Conservation (phyloP, 2,888 invertebrate species). For the Polymixis flavicincta region DNA sequence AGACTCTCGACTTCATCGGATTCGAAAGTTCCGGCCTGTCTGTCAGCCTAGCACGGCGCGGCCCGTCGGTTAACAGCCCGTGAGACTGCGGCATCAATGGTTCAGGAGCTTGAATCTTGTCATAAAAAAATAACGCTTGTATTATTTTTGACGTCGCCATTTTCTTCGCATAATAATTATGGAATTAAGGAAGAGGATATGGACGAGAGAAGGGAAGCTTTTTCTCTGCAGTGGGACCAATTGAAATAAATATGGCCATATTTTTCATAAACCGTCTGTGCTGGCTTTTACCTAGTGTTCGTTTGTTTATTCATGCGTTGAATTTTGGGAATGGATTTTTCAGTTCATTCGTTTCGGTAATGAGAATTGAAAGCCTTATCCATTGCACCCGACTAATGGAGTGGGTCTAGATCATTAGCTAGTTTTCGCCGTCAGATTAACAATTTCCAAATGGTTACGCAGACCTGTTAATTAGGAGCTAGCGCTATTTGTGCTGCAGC, state of each 20-base stretch:
- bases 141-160: background rate
- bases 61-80: no score
- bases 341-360: slow-evolving; percentile 47
- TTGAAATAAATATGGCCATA: background rate
- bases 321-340: slow-evolving; percentile 27
- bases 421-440: slow-evolving; percentile 27
- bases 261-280: background rate
- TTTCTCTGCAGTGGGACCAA: background rate
- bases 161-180: background rate
- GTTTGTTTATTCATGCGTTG: slow-evolving; percentile 16
- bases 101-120: no score
- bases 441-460: slow-evolving; percentile 19
- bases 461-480: slow-evolving; percentile 26
- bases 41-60: no score
- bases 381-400: slow-evolving; percentile 20
- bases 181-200: background rate
- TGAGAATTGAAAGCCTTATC: slow-evolving; percentile 34
- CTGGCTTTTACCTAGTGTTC: background rate
- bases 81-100: no score
- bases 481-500: background rate
- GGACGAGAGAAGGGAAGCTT: background rate
- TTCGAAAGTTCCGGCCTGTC: no score
- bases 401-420: background rate
- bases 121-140: background rate
- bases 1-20: no score